Evolutionary conservation across 2,888 invertebrate species (phyloP).

Genomic region (Thalpophila matura): DNA sequence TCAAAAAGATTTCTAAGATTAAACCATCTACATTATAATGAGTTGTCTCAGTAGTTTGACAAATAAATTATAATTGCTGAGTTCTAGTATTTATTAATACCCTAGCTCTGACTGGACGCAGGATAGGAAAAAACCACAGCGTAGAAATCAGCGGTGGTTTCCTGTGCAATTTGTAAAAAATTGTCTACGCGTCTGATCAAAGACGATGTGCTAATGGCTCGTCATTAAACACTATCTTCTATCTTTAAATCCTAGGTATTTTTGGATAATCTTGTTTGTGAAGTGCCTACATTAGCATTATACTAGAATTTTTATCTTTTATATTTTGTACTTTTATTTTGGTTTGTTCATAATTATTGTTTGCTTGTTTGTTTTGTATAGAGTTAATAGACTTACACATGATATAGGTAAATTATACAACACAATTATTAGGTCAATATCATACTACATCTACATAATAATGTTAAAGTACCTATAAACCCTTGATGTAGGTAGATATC

Average conservation of each 20-base stretch:
- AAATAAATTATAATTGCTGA: background rate
- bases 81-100: background rate
- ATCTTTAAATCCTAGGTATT: constrained; percentile 22
- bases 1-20: too few relatives aligned
- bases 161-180: constrained; percentile 18
- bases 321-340: constrained; percentile 19
- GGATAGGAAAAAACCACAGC: constrained; percentile 6
- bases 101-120: background rate
- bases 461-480: too few relatives aligned
- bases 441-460: too few relatives aligned
- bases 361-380: background rate
- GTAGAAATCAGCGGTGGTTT: constrained; percentile 13
- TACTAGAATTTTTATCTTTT: constrained; percentile 27
- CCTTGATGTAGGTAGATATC: too few relatives aligned
- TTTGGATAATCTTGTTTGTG: constrained; percentile 9
- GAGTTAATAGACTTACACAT: too few relatives aligned
- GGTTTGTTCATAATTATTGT: background rate
- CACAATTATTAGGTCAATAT: too few relatives aligned
- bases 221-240: constrained; percentile 22
- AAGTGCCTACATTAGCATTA: constrained; percentile 41
- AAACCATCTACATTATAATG: too few relatives aligned
- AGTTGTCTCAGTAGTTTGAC: too few relatives aligned
- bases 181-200: constrained; percentile 26
- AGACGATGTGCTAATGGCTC: constrained; percentile 20
- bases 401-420: too few relatives aligned